These are phyloP conservation scores for Netelia melanura DNA, from an alignment of 2,888 invertebrate species.

Conservation along the genomic window DNA sequence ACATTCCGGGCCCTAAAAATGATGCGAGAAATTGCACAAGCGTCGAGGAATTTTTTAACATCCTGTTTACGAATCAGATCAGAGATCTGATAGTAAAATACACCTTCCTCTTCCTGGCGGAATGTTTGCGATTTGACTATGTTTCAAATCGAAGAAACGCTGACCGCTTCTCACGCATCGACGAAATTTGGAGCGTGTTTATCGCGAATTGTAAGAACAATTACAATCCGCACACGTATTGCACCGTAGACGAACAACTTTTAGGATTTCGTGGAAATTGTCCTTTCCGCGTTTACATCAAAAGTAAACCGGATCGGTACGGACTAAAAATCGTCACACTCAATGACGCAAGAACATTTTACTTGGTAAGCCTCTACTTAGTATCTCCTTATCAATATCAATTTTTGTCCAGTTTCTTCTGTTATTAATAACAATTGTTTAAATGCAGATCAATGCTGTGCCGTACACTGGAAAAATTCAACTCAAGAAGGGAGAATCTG, in stretches of 20 bases:
- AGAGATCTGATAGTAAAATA: slow-evolving; percentile 17
- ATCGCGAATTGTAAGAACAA: slow-evolving; percentile 49
- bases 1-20: slow-evolving; percentile 27
- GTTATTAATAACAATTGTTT: too few relatives aligned
- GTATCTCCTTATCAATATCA: too few relatives aligned
- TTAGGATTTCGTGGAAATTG: slow-evolving; percentile 70
- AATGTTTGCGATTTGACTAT: slow-evolving; percentile 53
- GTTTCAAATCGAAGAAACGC: neutral
- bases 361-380: slow-evolving; percentile 14
- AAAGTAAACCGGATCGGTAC: slow-evolving; percentile 52
- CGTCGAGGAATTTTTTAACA: slow-evolving; percentile 26
- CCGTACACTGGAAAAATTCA: slow-evolving; percentile 41
- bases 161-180: slow-evolving; percentile 26
- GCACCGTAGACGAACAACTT: slow-evolving; percentile 76
- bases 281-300: slow-evolving; percentile 43
- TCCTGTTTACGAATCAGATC: slow-evolving; percentile 41
- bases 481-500: neutral
- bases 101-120: slow-evolving; percentile 27
- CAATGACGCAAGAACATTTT: slow-evolving; percentile 42
- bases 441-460: slow-evolving; percentile 16
- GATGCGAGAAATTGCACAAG: slow-evolving; percentile 30
- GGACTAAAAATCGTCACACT: slow-evolving; percentile 54
- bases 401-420: too few relatives aligned
- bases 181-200: slow-evolving; percentile 37
- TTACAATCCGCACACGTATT: slow-evolving; percentile 70